These are phyloP conservation scores for Epizoanthus ramosus DNA, from an alignment of 92 coral and sea anemone genomes.

Conservation along the genomic window DNA sequence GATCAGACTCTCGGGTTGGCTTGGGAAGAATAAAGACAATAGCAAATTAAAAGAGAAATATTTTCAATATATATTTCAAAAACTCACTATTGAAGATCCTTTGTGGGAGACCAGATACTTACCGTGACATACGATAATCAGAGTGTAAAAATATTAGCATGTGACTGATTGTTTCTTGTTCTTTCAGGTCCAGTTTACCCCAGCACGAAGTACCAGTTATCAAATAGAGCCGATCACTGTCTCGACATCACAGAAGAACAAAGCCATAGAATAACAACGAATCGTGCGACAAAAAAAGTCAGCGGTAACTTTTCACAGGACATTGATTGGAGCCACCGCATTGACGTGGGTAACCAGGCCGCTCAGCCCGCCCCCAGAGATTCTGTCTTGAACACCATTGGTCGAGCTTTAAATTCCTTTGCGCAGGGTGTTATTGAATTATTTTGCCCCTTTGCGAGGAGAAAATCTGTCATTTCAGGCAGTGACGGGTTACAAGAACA, in stretches of 20 bases:
- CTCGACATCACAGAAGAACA: background rate
- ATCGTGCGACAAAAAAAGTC: background rate
- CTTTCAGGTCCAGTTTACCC: slow-evolving; percentile 8
- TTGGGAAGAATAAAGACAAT: too few species aligned
- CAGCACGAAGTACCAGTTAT: background rate
- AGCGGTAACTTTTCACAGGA: slow-evolving; percentile 11
- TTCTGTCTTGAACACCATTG: slow-evolving; percentile 19
- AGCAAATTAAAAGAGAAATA: too few species aligned
- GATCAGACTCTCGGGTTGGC: too few species aligned
- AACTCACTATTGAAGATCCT: too few species aligned
- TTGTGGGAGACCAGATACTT: too few species aligned
- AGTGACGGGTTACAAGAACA: background rate
- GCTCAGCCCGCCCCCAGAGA: slow-evolving; percentile 16
- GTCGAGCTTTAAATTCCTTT: slow-evolving; percentile 23
- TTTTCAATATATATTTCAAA: too few species aligned
- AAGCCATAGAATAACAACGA: background rate
- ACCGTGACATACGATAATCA: too few species aligned
- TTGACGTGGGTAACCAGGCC: background rate
- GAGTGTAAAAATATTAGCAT: too few species aligned
- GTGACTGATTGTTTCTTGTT: too few species aligned
- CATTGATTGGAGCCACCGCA: background rate
- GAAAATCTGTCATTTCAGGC: slow-evolving; percentile 29
- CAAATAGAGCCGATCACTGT: background rate
- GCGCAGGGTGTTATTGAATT: slow-evolving; percentile 19
- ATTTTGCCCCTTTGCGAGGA: slow-evolving; percentile 30